Percentiles rank a stretch among this genome's conserved stretches.
Evolutionary conservation across 2,113 vertebrate species (phyloP).

Genomic region (Neodon shergylaensis): DNA sequence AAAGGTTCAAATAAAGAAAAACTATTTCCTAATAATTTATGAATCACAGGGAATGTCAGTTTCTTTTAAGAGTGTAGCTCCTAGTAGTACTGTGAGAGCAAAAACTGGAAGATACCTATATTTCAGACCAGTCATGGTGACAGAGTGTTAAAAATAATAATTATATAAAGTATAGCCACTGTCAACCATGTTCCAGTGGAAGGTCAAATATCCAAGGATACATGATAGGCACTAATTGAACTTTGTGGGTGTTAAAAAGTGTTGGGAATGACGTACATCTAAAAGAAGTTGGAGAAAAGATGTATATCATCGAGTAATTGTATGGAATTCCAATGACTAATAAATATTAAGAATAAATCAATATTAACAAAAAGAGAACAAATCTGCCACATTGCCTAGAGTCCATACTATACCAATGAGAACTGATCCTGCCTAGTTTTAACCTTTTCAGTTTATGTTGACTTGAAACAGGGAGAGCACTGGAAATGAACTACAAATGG

Average conservation of each 20-base stretch:
- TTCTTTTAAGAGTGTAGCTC: not conserved
- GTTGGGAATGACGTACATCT: not conserved
- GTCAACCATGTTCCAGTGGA: not conserved
- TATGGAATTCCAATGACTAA: not conserved
- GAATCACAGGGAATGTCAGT: not conserved
- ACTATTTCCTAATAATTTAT: not conserved
- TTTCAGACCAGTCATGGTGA: not conserved
- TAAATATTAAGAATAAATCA: not conserved
- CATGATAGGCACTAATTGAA: too few species aligned
- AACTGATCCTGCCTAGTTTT: not conserved
- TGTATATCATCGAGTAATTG: not conserved
- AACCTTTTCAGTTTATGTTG: not conserved
- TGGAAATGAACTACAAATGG: not conserved
- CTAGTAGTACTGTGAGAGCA: not conserved
- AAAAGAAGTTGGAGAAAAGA: not conserved
- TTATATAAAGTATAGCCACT: not conserved
- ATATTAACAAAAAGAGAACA: not conserved
- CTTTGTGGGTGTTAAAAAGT: not conserved
- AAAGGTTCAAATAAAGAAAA: constrained; percentile 4
- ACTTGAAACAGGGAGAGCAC: not conserved
- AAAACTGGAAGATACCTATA: not conserved
- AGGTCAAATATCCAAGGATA: not conserved
- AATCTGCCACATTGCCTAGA: not conserved
- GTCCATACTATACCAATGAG: not conserved
- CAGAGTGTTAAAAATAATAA: not conserved